Base-by-base conservation (phyloP, 53 echinoderm and acorn worm species). In the Patiria pectinifera region DNA sequence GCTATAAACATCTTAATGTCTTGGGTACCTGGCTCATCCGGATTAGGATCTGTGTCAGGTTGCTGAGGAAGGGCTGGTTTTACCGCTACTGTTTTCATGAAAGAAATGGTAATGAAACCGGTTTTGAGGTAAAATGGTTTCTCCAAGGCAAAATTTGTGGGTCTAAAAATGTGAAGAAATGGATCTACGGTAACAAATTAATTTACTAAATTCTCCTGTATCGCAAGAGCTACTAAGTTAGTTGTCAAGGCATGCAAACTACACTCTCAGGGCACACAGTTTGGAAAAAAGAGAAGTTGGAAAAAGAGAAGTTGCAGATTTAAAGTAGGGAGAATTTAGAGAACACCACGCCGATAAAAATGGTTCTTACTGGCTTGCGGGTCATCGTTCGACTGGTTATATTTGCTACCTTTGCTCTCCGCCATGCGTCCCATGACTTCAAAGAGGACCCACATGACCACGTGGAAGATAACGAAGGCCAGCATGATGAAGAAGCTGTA, bases 401-500 rank as follows among this genome's bases (percentile, higher is more conserved):
- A 76, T 26, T 80, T 2, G 22, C 75, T 93, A 94, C 96, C 96
- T 93, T 83, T 45, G 26, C 80, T 91, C 62, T 89, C 91, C 2
- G 83, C 62, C 47, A 84, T 70, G 72, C 93, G 90, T 3, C 45
- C 18, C 12, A 78, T 63, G 4, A 94, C 70, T 74, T 96, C 93
- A 69, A 97, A 91, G 59, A 94, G 16, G 16, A 97, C 25, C 94
- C 93, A 94, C 48, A 95, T 76, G 35, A 92, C 48, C 4, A 78
- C 15, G 61, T 94, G 90, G 78, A 95, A 95, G 9, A 19, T 81
- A 23, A 70, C 11, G 47, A 92, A 97, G 6, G 49, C 95, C 14
- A 94, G 66, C 25, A 95, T 70, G 25, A 95, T 83, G 76, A 82
- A 95, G 86, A 95, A 92, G 8, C 80, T 62, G 53, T 87, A 95